These are phyloP conservation scores for Xestoiulus laeticollis DNA, from an alignment of 2,888 invertebrate species.

Conservation along the genomic window DNA sequence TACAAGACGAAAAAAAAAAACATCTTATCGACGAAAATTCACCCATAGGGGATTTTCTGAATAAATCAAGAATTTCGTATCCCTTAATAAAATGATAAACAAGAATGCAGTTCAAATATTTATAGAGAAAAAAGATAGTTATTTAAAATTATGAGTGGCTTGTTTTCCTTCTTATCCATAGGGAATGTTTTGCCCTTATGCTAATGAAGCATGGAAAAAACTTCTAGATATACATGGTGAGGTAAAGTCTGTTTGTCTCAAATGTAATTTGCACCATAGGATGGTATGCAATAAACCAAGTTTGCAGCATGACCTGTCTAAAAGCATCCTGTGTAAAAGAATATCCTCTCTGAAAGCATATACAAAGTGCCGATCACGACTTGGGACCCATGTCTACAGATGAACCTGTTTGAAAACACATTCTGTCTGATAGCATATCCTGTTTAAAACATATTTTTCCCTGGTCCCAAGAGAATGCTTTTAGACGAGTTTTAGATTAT, in stretches of 20 bases:
- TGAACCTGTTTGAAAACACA: no score
- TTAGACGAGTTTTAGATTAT: no score
- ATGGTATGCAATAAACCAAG: no score
- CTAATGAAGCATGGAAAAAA: neutral
- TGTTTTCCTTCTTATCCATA: neutral
- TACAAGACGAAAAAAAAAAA: neutral
- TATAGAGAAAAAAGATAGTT: neutral
- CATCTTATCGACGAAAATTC: neutral
- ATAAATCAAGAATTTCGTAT: neutral
- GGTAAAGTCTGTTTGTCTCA: neutral
- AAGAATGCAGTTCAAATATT: neutral
- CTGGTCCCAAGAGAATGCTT: no score
- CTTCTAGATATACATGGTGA: neutral
- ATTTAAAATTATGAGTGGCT: neutral
- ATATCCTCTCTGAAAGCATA: no score
- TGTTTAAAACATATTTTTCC: no score
- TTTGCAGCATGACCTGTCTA: no score
- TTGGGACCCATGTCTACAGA: no score
- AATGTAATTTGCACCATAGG: no score
- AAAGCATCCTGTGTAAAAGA: no score
- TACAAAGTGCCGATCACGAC: no score
- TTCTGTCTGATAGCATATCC: no score
- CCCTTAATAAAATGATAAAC: neutral
- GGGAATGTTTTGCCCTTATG: neutral
- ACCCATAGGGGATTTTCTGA: constrained; percentile 30